Percentiles rank a stretch among this genome's conserved stretches.
Evolutionary conservation across 2,113 vertebrate species (phyloP).

Genomic region (Amblyornis subalaris): DNA sequence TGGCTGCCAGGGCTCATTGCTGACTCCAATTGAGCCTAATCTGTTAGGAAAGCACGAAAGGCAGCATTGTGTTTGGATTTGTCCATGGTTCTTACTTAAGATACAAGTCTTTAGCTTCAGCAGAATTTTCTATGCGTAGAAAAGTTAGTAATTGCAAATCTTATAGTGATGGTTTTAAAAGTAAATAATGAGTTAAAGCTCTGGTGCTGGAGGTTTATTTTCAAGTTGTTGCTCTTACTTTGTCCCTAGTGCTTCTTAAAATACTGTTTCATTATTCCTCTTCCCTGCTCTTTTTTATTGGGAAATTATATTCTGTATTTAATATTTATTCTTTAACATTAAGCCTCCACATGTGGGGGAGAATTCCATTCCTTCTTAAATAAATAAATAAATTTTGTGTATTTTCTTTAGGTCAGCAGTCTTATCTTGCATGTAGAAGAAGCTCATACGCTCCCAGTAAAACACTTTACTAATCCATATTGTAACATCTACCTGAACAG

Average conservation of each 20-base stretch:
- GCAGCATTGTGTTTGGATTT: background rate
- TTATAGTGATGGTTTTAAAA: background rate
- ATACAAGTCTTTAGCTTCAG: background rate
- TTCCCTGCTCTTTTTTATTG: background rate
- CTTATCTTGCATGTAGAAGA: constrained; percentile 96
- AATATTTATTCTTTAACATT: background rate
- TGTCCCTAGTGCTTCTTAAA: background rate
- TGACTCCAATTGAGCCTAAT: background rate
- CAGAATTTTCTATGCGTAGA: background rate
- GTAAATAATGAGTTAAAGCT: background rate
- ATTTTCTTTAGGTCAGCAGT: constrained; percentile 86
- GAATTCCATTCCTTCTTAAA: background rate
- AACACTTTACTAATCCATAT: constrained; percentile 96
- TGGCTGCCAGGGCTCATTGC: background rate
- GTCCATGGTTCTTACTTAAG: background rate
- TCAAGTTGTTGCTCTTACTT: constrained; percentile 3
- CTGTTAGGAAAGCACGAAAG: background rate
- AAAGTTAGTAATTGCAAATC: background rate
- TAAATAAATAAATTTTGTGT: background rate
- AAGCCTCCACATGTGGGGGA: background rate
- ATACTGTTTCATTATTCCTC: background rate
- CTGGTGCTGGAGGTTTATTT: background rate
- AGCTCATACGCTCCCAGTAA: constrained; percentile 96
- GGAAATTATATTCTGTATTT: background rate
- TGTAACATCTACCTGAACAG: constrained; percentile 98